A percentile compares a stretch with the other conserved stretches of the same genome.
phyloP scores from a whole-genome alignment of 2,113 vertebrate genomes.

The Nymphicus hollandicus region DNA sequence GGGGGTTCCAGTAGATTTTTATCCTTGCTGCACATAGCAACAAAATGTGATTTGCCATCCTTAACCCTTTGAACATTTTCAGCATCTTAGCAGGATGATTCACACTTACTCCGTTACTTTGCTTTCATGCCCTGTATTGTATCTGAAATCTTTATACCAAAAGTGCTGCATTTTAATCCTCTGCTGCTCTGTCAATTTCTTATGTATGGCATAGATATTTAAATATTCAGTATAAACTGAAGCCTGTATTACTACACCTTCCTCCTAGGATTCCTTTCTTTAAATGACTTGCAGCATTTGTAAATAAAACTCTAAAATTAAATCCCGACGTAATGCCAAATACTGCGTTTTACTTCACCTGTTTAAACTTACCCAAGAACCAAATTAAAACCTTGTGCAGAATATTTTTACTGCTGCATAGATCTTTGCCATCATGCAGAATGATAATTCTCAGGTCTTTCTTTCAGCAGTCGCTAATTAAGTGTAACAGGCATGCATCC shows the following conservation, averaged over 20 bases:
- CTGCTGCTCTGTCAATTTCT: neutral
- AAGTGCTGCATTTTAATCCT: slow-evolving; percentile 7
- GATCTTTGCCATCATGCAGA: neutral
- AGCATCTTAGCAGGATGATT: slow-evolving; percentile 10
- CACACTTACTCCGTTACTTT: neutral
- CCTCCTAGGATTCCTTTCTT: neutral
- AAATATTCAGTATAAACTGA: slow-evolving; percentile 9
- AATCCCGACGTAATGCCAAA: neutral
- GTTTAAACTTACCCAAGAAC: neutral
- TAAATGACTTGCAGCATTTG: neutral
- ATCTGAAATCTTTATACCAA: neutral
- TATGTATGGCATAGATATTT: neutral
- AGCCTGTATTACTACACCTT: neutral
- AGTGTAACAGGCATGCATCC: slow-evolving; percentile 12
- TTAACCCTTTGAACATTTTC: slow-evolving; percentile 71
- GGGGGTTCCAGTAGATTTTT: slow-evolving; percentile 65
- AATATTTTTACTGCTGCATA: neutral
- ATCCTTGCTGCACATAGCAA: slow-evolving; percentile 72
- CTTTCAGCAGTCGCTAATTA: slow-evolving; percentile 17
- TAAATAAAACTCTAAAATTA: neutral
- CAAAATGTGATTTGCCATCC: slow-evolving; percentile 60
- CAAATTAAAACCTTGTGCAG: neutral
- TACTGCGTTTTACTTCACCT: neutral
- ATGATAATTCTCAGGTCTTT: slow-evolving; percentile 1
- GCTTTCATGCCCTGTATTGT: neutral